Evolutionary conservation across 2,888 invertebrate genomes (phyloP).

Genomic region (Zygothrica quintamaculata): DNA sequence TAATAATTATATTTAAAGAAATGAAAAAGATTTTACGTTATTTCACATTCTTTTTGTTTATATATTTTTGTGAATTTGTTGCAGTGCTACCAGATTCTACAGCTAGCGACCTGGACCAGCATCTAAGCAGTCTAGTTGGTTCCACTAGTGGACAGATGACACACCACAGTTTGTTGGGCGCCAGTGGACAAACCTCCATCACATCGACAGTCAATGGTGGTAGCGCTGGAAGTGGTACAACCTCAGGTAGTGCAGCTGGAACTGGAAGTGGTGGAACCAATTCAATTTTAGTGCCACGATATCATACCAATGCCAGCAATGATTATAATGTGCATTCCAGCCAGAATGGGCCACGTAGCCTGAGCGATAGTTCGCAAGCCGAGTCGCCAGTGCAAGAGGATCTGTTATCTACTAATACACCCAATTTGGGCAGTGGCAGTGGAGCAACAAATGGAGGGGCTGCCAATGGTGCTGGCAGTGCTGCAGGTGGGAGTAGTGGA

Average conservation of each 20-base stretch:
- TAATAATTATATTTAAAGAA: too few species aligned
- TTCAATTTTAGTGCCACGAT: conserved; percentile 88
- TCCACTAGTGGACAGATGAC: conserved; percentile 85
- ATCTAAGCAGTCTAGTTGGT: conserved; percentile 88
- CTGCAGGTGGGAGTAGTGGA: conserved; percentile 85
- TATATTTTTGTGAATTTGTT: neutral
- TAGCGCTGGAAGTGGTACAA: conserved; percentile 63
- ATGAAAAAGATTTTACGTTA: too few species aligned
- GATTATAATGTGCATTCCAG: conserved; percentile 87
- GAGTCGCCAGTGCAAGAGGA: conserved; percentile 94
- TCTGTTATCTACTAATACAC: conserved; percentile 88
- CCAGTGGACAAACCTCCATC: conserved; percentile 84
- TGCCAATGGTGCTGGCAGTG: conserved; percentile 53
- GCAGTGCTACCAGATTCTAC: conserved; percentile 92
- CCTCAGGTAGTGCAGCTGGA: conserved; percentile 49
- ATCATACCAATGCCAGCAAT: conserved; percentile 87
- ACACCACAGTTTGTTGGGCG: conserved; percentile 84
- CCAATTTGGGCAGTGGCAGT: conserved; percentile 86
- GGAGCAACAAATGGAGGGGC: conserved; percentile 79
- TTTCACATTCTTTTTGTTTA: too few species aligned
- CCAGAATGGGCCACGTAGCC: conserved; percentile 89
- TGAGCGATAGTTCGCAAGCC: conserved; percentile 93
- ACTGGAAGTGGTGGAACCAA: conserved; percentile 69
- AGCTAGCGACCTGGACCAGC: conserved; percentile 90
- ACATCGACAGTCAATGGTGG: conserved; percentile 83